phyloP scores from a whole-genome alignment of 2,888 invertebrate genomes.

The Drosophila mercatorum region DNA sequence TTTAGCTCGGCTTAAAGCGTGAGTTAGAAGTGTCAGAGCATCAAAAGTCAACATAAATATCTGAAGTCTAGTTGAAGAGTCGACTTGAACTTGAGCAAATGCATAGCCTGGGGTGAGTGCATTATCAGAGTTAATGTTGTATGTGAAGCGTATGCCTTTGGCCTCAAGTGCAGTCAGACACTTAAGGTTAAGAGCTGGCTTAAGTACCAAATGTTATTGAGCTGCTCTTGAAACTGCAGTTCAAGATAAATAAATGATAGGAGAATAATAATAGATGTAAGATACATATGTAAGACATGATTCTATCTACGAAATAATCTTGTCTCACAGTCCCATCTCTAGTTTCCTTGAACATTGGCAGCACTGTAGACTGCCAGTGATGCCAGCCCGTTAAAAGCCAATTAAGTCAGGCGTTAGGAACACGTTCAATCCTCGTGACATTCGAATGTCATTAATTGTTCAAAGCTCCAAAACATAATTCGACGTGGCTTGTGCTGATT shows the following conservation, averaged over 20 bases:
- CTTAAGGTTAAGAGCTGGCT: conserved; percentile 48
- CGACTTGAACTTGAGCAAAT: conserved; percentile 39
- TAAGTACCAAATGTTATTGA: conserved; percentile 45
- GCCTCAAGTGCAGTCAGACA: conserved; percentile 32
- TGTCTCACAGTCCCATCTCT: neutral
- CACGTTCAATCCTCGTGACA: conserved; percentile 20
- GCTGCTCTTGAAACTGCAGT: conserved; percentile 28
- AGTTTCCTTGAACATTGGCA: neutral
- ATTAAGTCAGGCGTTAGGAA: conserved; percentile 10
- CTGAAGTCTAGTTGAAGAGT: conserved; percentile 13
- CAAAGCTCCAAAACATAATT: conserved; percentile 6
- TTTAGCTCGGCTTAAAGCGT: too few relatives aligned
- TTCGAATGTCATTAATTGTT: neutral
- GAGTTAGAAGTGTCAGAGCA: conserved; percentile 4
- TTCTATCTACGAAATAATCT: too few relatives aligned
- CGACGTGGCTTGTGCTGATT: conserved; percentile 3
- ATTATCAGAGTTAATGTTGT: conserved; percentile 6
- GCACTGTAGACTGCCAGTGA: neutral
- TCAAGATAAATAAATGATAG: neutral
- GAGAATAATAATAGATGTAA: neutral
- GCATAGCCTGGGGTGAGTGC: conserved; percentile 10
- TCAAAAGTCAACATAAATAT: conserved; percentile 12
- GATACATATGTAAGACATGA: neutral
- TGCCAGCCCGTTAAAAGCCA: neutral
- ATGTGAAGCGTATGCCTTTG: conserved; percentile 29